Base-by-base conservation (phyloP, 2,113 vertebrate species). In the Ondatra zibethicus region DNA sequence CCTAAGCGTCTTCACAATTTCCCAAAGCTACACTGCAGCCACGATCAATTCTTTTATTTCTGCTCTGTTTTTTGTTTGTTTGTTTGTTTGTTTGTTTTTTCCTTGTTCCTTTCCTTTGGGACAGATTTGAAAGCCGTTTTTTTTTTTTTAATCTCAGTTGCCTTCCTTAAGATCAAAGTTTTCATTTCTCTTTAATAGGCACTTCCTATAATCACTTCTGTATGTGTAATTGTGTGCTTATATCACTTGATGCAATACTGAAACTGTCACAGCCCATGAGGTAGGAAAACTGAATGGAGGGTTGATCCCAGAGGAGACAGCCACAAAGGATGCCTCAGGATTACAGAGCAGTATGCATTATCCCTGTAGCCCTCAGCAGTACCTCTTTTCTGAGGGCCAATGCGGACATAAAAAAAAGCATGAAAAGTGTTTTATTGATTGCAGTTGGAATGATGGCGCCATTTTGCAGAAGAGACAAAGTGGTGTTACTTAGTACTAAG, bases 71-170 rank as follows among this genome's bases (percentile, higher is more conserved):
- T 21, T 39, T 21, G 17, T 50, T 50, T 50, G 1, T 50, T 50
- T 25, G 2, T 39, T 29, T 27, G 2, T 13, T 4, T n/a, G 6
- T 36, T 17, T 8, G 1, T n/a, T 29, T 5, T 25, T 5, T 3
- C 21, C 3, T 39, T 23, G 10, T 90, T 87, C 39, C 7, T 63
- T 88, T 23, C 19, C 7, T 76, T 14, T 23, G 31, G 5, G 5
- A 61, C 21, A 42, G 7, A 61, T 68, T 88, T 68, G 10, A 17
- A 31, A 87, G 5, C 3, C 19, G 6, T 90, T 47, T 9, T 36
- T 0, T n/a, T n/a, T n/a, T n/a, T n/a, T n/a, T n/a, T n/a, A n/a
- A 58, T 58, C 19, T 16, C 39, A 65, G 2, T 23, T 75, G 2
- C 65, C 23, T 33, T 42, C 1, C 47, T 88, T 39, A 39, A 75